Conservation (phyloP, 2,888 invertebrate species). For the Argyresthia albistria region DNA sequence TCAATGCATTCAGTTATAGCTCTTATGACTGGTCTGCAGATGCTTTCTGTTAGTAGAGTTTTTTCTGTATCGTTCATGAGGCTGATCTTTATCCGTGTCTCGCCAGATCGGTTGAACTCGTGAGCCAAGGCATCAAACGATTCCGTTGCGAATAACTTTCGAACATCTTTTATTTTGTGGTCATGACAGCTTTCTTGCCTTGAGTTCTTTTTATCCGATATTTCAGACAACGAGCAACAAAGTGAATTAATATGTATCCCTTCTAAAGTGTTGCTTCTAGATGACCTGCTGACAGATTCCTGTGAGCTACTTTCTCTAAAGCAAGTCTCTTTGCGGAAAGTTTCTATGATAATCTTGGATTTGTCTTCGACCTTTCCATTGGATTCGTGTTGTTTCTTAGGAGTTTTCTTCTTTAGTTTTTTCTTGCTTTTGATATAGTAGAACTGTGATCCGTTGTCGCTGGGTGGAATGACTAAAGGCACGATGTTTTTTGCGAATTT, state of each 20-base stretch:
- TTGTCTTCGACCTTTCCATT: neutral
- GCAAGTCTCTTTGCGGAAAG: conserved; percentile 23
- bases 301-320: conserved; percentile 24
- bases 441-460: conserved; percentile 29
- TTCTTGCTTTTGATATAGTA: conserved; percentile 29
- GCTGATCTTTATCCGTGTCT: conserved; percentile 48
- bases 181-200: conserved; percentile 18
- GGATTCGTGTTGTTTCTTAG: neutral
- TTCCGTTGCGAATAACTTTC: conserved; percentile 33
- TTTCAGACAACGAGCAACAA: conserved; percentile 43
- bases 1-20: conserved; percentile 41
- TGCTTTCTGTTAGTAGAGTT: conserved; percentile 37
- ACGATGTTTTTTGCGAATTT: conserved; percentile 45
- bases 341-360: conserved; percentile 16
- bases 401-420: conserved; percentile 11
- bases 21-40: conserved; percentile 40
- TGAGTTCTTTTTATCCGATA: conserved; percentile 33
- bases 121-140: conserved; percentile 50
- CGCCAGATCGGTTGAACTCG: conserved; percentile 29
- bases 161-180: conserved; percentile 11
- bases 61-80: conserved; percentile 54
- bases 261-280: conserved; percentile 42
- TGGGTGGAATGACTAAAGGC: conserved; percentile 46
- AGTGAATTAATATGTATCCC: conserved; percentile 45
- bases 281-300: conserved; percentile 35